A percentile compares a stretch with the other conserved stretches of the same genome.
Conservation (phyloP, 2,888 invertebrate species). For the Hydropsyche betteni region DNA sequence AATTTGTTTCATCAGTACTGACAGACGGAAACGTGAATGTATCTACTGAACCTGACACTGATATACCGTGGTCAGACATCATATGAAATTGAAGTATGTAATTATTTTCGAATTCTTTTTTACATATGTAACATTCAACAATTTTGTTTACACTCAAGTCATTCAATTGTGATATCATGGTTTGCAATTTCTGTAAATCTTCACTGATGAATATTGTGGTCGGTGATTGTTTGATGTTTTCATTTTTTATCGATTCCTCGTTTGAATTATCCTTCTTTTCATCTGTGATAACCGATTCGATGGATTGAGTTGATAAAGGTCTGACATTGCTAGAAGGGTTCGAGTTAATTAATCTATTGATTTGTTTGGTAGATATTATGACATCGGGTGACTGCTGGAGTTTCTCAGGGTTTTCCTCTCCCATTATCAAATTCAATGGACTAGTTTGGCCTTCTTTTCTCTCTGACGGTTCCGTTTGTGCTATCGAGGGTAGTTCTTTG, state of each 20-base stretch:
- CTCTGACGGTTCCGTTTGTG: conserved; percentile 62
- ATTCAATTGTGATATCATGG: conserved; percentile 89
- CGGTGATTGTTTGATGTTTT: conserved; percentile 48
- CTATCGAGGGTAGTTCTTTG: neutral
- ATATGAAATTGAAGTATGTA: conserved; percentile 76
- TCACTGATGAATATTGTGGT: conserved; percentile 75
- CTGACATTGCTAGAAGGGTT: conserved; percentile 65
- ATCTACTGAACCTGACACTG: conserved; percentile 60
- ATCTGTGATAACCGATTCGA: conserved; percentile 55
- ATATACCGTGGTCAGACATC: conserved; percentile 72
- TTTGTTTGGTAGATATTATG: conserved; percentile 54
- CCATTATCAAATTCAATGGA: conserved; percentile 80
- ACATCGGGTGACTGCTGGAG: conserved; percentile 47
- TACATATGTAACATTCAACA: conserved; percentile 73
- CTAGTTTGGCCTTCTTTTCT: conserved; percentile 73
- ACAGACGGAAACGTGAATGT: conserved; percentile 51
- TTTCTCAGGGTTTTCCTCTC: conserved; percentile 55
- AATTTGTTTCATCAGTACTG: conserved; percentile 55
- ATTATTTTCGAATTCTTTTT: conserved; percentile 76
- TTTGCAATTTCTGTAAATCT: conserved; percentile 87
- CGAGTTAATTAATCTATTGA: conserved; percentile 63
- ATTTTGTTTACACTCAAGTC: conserved; percentile 74
- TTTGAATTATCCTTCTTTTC: conserved; percentile 56
- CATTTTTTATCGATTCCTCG: conserved; percentile 53
- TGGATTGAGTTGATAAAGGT: conserved; percentile 56